A percentile compares a stretch with the other conserved stretches of the same genome.
phyloP scores from a whole-genome alignment of 2,113 vertebrate species.

The Sturnus vulgaris region DNA sequence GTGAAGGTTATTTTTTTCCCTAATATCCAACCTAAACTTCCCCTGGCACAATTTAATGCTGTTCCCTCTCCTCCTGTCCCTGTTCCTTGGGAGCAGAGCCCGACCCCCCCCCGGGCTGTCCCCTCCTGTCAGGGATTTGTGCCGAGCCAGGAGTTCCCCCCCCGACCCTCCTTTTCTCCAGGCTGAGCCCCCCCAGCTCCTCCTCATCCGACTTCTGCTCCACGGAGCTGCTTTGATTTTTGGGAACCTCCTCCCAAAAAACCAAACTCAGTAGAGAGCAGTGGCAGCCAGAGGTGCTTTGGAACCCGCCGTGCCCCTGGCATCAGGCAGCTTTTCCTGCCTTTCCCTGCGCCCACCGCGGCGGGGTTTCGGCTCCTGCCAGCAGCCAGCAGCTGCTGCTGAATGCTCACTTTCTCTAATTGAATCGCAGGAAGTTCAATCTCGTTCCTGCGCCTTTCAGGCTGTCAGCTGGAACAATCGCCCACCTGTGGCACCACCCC shows the following conservation, averaged over 20 bases:
- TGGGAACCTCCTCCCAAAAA: not conserved
- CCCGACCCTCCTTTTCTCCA: not conserved
- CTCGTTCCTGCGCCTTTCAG: slow-evolving; percentile 10
- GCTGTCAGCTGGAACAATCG: slow-evolving; percentile 51
- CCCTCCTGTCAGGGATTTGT: not conserved
- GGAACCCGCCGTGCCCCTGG: not conserved
- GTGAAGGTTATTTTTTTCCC: not conserved
- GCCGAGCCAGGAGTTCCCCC: not conserved
- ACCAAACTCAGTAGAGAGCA: not conserved
- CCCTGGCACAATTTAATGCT: not conserved
- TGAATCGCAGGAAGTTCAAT: slow-evolving; percentile 56
- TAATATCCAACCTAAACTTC: not conserved
- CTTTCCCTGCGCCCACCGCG: not conserved
- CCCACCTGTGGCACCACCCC: slow-evolving; percentile 58
- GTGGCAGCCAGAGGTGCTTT: accelerated
- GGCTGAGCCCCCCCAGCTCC: not conserved
- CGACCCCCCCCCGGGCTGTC: not conserved
- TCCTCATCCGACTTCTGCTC: not conserved
- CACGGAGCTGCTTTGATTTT: not conserved
- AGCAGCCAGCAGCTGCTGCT: slow-evolving; percentile 42
- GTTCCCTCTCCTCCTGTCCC: not conserved
- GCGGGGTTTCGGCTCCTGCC: not conserved
- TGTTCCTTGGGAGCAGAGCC: not conserved
- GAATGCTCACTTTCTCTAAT: slow-evolving; percentile 45
- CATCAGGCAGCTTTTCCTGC: not conserved